Conservation (phyloP, 2,888 invertebrate genomes). For the Osedax frankpressi region DNA sequence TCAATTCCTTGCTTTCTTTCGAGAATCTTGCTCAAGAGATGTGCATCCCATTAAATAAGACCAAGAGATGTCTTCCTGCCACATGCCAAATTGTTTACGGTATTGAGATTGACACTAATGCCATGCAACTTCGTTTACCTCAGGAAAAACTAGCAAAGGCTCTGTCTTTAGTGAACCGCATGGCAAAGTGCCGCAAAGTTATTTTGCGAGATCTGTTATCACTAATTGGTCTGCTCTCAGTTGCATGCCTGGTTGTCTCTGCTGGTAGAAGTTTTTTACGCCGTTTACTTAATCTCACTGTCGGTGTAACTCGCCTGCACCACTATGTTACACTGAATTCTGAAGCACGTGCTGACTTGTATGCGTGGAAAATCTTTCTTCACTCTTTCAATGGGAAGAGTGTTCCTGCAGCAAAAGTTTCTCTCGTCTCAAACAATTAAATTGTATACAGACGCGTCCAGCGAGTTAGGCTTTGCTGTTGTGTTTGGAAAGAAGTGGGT, state of each 20-base stretch:
- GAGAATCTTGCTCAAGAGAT: neutral
- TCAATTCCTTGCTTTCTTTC: neutral
- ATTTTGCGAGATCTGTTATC: neutral
- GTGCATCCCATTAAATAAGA: neutral
- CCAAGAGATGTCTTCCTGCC: neutral
- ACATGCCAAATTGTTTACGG: slow-evolving; percentile 1
- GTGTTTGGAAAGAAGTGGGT: slow-evolving; percentile 6
- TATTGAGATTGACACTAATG: neutral
- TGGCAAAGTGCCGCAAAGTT: slow-evolving; percentile 1
- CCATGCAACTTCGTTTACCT: neutral
- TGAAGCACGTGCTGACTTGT: neutral
- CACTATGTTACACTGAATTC: neutral
- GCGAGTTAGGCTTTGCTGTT: neutral
- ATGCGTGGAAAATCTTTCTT: neutral
- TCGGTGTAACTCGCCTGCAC: neutral
- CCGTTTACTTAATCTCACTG: neutral
- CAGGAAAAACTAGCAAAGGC: neutral
- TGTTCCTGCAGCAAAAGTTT: neutral
- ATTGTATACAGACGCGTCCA: neutral
- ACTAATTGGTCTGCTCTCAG: neutral
- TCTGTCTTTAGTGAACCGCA: neutral
- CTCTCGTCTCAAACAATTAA: neutral
- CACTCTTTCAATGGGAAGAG: slow-evolving; percentile 1
- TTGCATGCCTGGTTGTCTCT: neutral
- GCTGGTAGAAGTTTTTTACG: neutral